Percentiles rank a stretch among this genome's conserved stretches.
Evolutionary conservation across 2,888 invertebrate species (phyloP).

Genomic region (Zonitis immaculata): DNA sequence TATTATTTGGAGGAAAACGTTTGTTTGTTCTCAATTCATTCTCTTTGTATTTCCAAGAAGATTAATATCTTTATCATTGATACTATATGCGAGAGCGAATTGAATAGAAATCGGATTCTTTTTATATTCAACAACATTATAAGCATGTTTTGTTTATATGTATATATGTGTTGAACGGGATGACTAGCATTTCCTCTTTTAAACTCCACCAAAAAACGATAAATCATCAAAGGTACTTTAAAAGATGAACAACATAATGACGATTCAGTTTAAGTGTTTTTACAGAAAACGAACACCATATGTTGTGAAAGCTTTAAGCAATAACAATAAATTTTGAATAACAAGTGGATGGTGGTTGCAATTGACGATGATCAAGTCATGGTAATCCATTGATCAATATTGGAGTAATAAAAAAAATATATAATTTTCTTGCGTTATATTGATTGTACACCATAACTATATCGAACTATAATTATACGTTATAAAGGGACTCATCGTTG

Average conservation of each 20-base stretch:
- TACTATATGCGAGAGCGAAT: not conserved
- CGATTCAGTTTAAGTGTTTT: conserved; percentile 23
- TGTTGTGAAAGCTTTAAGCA: conserved; percentile 35
- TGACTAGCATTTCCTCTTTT: conserved; percentile 12
- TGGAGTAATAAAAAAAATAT: no score
- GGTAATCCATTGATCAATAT: no score
- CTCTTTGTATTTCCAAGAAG: not conserved
- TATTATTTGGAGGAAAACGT: no score
- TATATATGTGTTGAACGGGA: not conserved
- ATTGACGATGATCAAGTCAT: no score
- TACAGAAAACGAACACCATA: conserved; percentile 24
- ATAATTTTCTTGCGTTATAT: no score
- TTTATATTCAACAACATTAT: not conserved
- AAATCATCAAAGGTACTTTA: conserved; percentile 23
- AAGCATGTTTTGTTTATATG: not conserved
- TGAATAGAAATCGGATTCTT: not conserved
- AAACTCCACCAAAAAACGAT: conserved; percentile 2
- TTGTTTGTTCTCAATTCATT: no score
- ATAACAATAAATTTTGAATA: conserved; percentile 32
- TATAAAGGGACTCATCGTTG: no score
- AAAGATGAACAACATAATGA: conserved; percentile 22
- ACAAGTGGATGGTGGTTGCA: conserved; percentile 3
- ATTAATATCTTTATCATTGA: not conserved
- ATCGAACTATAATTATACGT: no score
- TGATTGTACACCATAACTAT: no score